phyloP scores from a whole-genome alignment of 2,888 invertebrate species.

The Morpho deidamia region DNA sequence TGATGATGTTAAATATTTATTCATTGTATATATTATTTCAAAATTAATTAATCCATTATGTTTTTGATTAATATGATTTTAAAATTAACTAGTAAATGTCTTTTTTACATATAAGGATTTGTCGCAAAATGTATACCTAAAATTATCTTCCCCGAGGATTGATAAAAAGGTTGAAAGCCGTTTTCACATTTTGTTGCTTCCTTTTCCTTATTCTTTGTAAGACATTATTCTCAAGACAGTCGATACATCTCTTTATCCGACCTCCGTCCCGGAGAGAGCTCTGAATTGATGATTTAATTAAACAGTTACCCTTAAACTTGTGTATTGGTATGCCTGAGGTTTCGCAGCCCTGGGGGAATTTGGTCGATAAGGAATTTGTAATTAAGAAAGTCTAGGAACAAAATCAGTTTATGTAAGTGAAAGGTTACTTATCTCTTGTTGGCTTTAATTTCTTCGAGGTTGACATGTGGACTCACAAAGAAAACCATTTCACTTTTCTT shows the following conservation, averaged over 20 bases:
- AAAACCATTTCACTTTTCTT: too few relatives aligned
- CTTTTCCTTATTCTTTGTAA: slow-evolving; percentile 19
- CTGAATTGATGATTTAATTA: slow-evolving; percentile 65
- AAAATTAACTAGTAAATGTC: too few relatives aligned
- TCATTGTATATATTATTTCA: too few relatives aligned
- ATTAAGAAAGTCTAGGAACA: slow-evolving; percentile 59
- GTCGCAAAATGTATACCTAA: too few relatives aligned
- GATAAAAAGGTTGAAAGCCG: not conserved
- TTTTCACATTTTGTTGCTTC: not conserved
- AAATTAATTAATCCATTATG: too few relatives aligned
- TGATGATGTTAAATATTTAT: too few relatives aligned
- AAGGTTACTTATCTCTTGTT: slow-evolving; percentile 31
- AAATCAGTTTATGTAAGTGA: slow-evolving; percentile 46
- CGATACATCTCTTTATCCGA: slow-evolving; percentile 40
- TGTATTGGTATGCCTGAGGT: slow-evolving; percentile 36
- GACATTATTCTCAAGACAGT: slow-evolving; percentile 22
- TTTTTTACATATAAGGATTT: too few relatives aligned
- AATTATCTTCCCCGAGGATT: not conserved
- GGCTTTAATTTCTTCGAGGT: slow-evolving; percentile 13
- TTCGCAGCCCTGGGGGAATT: slow-evolving; percentile 33
- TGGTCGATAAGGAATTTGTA: slow-evolving; percentile 58
- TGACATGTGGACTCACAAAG: not conserved
- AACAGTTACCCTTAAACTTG: slow-evolving; percentile 46
- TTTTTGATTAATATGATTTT: too few relatives aligned
- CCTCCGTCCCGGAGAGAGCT: slow-evolving; percentile 11